phyloP scores from a whole-genome alignment of 2,888 invertebrate genomes.

The Leptopterna dolabrata region DNA sequence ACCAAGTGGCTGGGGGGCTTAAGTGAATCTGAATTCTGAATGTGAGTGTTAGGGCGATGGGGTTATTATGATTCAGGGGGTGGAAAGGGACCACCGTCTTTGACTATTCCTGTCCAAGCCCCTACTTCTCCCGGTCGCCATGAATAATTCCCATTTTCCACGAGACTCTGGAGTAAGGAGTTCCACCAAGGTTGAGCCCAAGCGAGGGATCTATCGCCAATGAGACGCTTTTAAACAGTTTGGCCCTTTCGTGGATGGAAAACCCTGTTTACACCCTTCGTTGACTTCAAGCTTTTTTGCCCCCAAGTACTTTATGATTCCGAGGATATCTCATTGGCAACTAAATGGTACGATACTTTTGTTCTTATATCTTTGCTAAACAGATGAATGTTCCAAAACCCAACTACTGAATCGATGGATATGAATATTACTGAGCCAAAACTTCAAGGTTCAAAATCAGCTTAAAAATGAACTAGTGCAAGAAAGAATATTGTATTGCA shows the following conservation, averaged over 20 bases:
- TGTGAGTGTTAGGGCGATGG: neutral
- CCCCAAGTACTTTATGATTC: neutral
- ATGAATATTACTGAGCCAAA: too few species aligned
- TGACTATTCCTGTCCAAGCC: conserved; percentile 21
- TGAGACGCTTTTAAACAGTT: neutral
- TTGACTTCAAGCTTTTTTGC: neutral
- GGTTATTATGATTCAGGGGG: conserved; percentile 31
- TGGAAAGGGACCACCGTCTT: neutral
- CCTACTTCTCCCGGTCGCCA: neutral
- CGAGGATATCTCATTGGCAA: neutral
- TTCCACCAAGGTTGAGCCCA: neutral
- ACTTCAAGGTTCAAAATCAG: too few species aligned
- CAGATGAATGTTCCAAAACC: too few species aligned
- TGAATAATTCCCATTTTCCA: conserved; percentile 21
- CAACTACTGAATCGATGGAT: too few species aligned
- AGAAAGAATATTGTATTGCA: too few species aligned
- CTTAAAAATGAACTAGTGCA: too few species aligned
- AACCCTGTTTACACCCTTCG: neutral
- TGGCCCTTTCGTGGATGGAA: neutral
- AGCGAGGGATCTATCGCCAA: neutral
- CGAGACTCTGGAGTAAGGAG: neutral
- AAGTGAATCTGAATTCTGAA: conserved; percentile 21
- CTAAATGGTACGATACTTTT: neutral
- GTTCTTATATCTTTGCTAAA: too few species aligned
- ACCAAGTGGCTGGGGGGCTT: neutral